Percentiles rank a stretch among this genome's conserved stretches.
phyloP scores from a whole-genome alignment of 2,797 vertebrate genomes.

The Parauchenoglanis punctatus region DNA sequence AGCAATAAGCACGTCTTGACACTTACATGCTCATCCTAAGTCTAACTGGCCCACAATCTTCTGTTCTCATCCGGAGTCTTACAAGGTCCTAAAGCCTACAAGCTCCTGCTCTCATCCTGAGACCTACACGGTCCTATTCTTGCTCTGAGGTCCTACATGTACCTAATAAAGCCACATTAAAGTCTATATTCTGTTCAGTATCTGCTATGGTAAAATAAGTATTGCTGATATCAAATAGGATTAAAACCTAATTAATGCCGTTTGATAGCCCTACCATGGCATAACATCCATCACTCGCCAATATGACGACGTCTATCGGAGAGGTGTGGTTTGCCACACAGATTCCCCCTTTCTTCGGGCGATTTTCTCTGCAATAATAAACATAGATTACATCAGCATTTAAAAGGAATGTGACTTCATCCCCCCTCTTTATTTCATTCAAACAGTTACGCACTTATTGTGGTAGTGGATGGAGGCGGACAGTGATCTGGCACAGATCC shows the following conservation, averaged over 20 bases:
- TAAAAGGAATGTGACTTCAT: neutral
- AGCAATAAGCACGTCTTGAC: neutral
- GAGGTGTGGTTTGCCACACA: slow-evolving; percentile 97
- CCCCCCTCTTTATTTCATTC: no score
- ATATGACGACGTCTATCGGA: slow-evolving; percentile 91
- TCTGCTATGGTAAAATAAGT: neutral
- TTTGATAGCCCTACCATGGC: slow-evolving; percentile 83
- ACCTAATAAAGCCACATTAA: neutral
- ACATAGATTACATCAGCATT: slow-evolving; percentile 5
- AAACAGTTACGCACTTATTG: slow-evolving; percentile 80
- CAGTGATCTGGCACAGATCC: slow-evolving; percentile 89
- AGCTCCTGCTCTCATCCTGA: neutral
- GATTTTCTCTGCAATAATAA: slow-evolving; percentile 82
- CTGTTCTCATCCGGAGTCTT: neutral
- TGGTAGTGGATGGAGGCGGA: slow-evolving; percentile 90
- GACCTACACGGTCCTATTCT: neutral
- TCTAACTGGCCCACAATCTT: neutral
- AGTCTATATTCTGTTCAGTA: neutral
- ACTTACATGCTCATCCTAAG: neutral
- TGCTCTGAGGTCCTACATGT: neutral
- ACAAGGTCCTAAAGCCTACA: neutral
- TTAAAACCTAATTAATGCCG: neutral
- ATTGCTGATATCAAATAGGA: neutral
- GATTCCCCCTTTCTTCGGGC: slow-evolving; percentile 91
- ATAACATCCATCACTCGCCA: slow-evolving; percentile 94